phyloP scores from a whole-genome alignment of 2,888 invertebrate genomes.

The Dorcus parallelipipedus region DNA sequence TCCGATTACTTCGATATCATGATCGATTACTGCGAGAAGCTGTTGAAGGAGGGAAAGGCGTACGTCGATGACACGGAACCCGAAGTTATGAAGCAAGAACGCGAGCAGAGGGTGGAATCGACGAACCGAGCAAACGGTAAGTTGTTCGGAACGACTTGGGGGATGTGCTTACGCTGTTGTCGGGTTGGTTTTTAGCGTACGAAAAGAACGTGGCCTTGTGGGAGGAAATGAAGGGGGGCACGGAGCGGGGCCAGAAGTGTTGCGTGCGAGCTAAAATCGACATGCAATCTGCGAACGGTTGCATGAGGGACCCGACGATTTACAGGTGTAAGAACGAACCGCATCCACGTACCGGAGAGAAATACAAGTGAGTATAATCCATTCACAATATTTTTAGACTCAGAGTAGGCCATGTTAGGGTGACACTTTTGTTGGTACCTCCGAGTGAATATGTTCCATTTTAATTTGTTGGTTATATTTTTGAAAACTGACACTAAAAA shows the following conservation, averaged over 20 bases:
- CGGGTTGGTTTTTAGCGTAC: constrained; percentile 57
- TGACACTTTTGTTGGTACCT: no score
- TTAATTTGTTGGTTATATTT: no score
- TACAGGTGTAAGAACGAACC: constrained; percentile 95
- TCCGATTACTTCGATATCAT: constrained; percentile 96
- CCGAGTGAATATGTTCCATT: no score
- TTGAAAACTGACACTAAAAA: no score
- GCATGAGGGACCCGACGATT: constrained; percentile 96
- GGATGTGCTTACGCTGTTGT: neutral
- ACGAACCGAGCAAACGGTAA: constrained; percentile 79
- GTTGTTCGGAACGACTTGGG: constrained; percentile 34
- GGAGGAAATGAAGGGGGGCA: constrained; percentile 92
- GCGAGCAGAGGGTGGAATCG: constrained; percentile 86
- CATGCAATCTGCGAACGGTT: constrained; percentile 94
- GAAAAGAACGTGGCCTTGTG: constrained; percentile 85
- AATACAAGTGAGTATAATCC: no score
- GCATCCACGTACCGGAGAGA: constrained; percentile 89
- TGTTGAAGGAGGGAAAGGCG: constrained; percentile 86
- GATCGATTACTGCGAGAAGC: constrained; percentile 79
- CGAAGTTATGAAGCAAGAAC: constrained; percentile 90
- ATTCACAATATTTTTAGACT: no score
- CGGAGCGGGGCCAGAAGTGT: constrained; percentile 75
- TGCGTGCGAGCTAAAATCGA: constrained; percentile 97
- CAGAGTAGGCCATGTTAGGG: no score
- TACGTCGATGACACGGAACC: constrained; percentile 96